Conservation (phyloP, 2,797 vertebrate species). For the Acrossocheilus fasciatus region DNA sequence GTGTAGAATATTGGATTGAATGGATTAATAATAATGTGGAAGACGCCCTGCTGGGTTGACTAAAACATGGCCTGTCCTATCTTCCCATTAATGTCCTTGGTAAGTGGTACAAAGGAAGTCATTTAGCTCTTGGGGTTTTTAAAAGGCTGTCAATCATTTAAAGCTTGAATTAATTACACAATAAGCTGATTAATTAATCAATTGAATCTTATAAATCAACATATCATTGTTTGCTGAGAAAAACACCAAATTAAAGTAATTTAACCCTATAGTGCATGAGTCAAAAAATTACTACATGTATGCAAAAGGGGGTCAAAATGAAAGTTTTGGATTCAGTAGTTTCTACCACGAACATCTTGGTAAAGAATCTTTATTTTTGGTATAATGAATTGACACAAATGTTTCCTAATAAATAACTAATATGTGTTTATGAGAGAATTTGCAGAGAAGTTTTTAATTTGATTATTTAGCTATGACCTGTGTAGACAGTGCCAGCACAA, state of each 20-base stretch:
- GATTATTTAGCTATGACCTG: no score
- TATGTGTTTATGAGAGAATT: neutral
- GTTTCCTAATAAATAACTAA: neutral
- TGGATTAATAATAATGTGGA: slow-evolving; percentile 27
- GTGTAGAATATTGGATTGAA: neutral
- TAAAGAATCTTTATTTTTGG: no score
- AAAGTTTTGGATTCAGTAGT: no score
- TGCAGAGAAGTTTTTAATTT: no score
- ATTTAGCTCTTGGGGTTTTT: neutral
- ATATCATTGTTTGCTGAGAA: neutral
- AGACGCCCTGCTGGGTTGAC: neutral
- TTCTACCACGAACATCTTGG: no score
- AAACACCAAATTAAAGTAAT: neutral
- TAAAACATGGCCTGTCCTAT: neutral
- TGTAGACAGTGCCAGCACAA: no score
- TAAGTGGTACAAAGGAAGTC: neutral
- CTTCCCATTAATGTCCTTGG: neutral
- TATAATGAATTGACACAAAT: no score
- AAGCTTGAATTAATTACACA: neutral
- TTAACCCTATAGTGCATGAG: neutral
- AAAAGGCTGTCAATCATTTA: neutral
- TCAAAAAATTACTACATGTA: neutral
- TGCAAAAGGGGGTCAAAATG: neutral
- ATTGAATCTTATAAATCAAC: neutral
- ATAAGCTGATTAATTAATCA: neutral